Conservation (phyloP, 2,113 vertebrate species). For the Anoplopoma fimbria region DNA sequence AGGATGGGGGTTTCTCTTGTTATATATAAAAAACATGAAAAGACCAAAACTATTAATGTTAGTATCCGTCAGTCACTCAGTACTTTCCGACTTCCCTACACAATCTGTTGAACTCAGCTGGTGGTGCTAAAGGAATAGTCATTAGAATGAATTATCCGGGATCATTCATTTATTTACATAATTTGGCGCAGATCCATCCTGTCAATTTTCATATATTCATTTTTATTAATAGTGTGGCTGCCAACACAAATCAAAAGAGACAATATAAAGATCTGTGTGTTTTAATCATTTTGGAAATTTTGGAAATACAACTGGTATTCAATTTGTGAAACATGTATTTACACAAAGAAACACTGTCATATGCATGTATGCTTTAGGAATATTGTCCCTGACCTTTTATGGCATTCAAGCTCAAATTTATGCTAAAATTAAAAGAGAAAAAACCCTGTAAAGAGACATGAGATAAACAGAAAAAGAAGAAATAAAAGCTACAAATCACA, state of each 20-base stretch:
- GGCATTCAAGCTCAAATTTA: background rate
- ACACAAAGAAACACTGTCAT: background rate
- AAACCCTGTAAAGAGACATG: background rate
- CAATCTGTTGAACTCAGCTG: background rate
- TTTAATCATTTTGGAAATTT: background rate
- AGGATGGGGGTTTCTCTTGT: background rate
- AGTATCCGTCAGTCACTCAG: background rate
- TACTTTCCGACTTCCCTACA: background rate
- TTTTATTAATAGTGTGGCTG: background rate
- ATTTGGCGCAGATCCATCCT: background rate
- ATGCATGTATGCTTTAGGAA: background rate
- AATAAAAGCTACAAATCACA: conserved; percentile 42
- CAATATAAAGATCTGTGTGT: background rate
- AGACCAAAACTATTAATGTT: background rate
- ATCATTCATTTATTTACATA: background rate
- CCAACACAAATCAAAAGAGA: background rate
- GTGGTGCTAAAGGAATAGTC: background rate
- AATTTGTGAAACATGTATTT: background rate
- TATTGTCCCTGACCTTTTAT: background rate
- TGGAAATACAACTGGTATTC: background rate
- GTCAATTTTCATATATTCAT: background rate
- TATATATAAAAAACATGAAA: background rate
- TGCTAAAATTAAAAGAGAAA: background rate
- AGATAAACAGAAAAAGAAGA: background rate
- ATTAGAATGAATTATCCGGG: background rate